Base-by-base conservation (phyloP, 1,140 invertebrate species). In the Palaemon carinicauda region DNA sequence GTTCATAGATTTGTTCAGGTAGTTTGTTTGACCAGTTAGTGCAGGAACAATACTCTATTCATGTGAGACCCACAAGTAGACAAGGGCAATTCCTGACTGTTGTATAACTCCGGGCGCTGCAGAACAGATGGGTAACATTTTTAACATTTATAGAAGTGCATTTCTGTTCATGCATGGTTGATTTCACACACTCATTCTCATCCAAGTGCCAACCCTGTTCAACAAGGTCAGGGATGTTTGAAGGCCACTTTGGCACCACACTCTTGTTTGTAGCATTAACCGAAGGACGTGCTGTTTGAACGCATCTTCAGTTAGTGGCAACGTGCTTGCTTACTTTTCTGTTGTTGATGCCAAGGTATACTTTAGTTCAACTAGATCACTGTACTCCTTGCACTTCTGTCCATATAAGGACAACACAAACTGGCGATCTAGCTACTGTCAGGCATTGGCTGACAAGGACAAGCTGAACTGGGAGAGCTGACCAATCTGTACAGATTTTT, bases 51-150 rank as follows among this genome's bases (percentile, higher is more conserved):
- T n/a, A n/a, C n/a, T n/a, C n/a, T n/a, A n/a, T n/a, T n/a, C n/a
- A n/a, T n/a, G n/a, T n/a, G n/a, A 78, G 75, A 52, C 75, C 75
- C 50, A 29, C 75, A 51, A 78, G 75, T 9, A 53, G 75, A 69
- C 75, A 78, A 78, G 75, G 75, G 21, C 41, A 78, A 52, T 78
- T 78, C 41, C 50, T 78, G 50, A 29, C 21, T 69, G 54, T 69
- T 69, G 9, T 78, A 69, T 29, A 78, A 78, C 54, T 12, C 54
- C n/a, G 41, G 75, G 21, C 75, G 33, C 54, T 78, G 9, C 75
- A 78, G 75, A 78, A 51, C n/a, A 78, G 75, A 78, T 78, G 75
- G 75, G 75, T 78, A 69, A 78, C 54, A n/a, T 78, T 9, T 78
- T 29, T 69, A 78, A 78, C 50, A 19, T 74, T 27, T 19, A n/a